These are phyloP conservation scores for Falco cherrug DNA, from an alignment of 2,797 vertebrate species.

Conservation along the genomic window DNA sequence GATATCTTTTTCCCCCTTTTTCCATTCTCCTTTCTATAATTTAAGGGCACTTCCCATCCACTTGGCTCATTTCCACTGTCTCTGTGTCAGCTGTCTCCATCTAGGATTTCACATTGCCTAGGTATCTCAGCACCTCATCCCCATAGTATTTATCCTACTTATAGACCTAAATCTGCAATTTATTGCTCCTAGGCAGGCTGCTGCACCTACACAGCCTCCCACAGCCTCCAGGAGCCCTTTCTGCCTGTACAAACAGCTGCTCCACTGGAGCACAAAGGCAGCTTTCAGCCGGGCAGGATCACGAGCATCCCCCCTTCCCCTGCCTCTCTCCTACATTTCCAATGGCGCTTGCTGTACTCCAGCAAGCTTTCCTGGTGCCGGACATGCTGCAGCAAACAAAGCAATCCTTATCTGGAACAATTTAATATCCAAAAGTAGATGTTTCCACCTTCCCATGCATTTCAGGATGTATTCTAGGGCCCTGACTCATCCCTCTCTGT, in stretches of 20 bases:
- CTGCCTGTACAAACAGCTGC: not conserved
- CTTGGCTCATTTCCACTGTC: not conserved
- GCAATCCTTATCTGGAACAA: not conserved
- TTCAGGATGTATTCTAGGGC: not conserved
- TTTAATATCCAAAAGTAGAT: not conserved
- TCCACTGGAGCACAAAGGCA: not conserved
- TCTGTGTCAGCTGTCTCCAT: not conserved
- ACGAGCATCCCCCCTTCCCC: not conserved
- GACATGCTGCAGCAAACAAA: not conserved
- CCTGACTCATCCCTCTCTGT: not conserved
- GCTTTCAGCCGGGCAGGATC: not conserved
- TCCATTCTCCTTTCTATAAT: not conserved
- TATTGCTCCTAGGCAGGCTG: not conserved
- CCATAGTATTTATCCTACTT: not conserved
- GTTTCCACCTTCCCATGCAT: not conserved
- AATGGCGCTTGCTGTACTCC: rapidly evolving
- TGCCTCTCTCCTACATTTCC: not conserved
- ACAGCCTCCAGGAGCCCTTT: not conserved
- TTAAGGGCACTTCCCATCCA: not conserved
- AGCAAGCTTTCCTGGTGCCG: not conserved
- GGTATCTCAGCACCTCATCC: not conserved
- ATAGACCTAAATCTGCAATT: not conserved
- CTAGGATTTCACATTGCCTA: not conserved
- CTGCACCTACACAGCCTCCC: not conserved
- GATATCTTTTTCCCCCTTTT: not conserved